phyloP scores from a whole-genome alignment of 1,140 invertebrate species.

The Apis florea region DNA sequence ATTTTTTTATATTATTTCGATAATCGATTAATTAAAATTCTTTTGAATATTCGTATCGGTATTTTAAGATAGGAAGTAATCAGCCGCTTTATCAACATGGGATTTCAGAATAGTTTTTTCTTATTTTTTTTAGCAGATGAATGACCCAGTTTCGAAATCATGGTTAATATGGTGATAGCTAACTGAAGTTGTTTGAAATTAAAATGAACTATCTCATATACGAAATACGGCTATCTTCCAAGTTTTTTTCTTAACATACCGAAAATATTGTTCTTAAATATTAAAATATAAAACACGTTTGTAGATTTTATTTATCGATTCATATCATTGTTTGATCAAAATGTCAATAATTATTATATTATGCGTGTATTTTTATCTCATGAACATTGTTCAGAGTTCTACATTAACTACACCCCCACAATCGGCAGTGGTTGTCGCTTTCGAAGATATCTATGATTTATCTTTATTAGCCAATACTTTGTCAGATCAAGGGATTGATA shows the following conservation, averaged over 20 bases:
- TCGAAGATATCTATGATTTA: slow-evolving; percentile 75
- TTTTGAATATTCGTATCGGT: not conserved
- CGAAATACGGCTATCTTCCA: not conserved
- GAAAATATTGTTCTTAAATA: not conserved
- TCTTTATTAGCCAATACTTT: slow-evolving; percentile 76
- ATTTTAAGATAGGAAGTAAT: not conserved
- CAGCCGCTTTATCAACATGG: not conserved
- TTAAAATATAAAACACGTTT: not conserved
- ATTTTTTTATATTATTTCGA: not conserved
- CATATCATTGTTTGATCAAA: not conserved
- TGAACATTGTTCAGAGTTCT: slow-evolving; percentile 54
- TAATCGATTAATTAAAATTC: not conserved
- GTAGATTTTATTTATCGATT: not conserved
- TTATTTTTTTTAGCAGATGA: not conserved
- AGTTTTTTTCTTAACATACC: not conserved
- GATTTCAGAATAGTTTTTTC: not conserved
- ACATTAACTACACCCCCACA: slow-evolving; percentile 67
- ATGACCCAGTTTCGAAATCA: slow-evolving; percentile 11
- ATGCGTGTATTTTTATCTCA: slow-evolving; percentile 17
- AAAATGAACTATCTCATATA: not conserved
- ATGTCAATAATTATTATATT: slow-evolving; percentile 29
- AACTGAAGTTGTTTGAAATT: not conserved
- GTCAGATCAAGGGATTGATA: slow-evolving; percentile 73
- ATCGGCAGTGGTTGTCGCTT: slow-evolving; percentile 74
- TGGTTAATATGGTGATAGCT: not conserved